Conservation (phyloP, 2,797 vertebrate genomes). For the Sebastes trivittatus region DNA sequence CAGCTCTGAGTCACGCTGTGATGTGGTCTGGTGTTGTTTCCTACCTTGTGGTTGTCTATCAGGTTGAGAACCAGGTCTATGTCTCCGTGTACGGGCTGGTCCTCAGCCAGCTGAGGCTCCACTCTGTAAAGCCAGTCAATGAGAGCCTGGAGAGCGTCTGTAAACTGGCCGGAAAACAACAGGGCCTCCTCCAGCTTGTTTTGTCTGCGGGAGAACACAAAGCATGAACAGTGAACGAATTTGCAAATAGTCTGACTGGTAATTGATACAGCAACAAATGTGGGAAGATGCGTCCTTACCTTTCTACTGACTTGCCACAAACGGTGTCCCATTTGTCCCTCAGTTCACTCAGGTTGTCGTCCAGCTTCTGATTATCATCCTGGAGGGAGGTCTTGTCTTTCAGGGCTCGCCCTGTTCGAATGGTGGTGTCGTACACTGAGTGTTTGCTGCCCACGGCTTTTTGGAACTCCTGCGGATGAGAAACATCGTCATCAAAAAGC, state of each 20-base stretch:
- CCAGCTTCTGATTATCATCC: conserved; percentile 95
- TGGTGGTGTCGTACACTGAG: conserved; percentile 95
- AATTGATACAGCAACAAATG: neutral
- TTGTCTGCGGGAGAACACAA: conserved; percentile 84
- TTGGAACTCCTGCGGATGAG: conserved; percentile 91
- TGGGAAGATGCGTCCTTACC: conserved; percentile 75
- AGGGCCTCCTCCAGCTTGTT: conserved; percentile 98
- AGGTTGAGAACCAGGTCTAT: conserved; percentile 97
- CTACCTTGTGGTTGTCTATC: conserved; percentile 98
- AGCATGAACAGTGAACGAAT: neutral
- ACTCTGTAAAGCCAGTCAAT: conserved; percentile 98
- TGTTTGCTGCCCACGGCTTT: conserved; percentile 96
- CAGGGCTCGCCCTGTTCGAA: conserved; percentile 92
- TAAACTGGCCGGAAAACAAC: conserved; percentile 97
- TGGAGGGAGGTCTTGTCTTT: conserved; percentile 94
- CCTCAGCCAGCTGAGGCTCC: conserved; percentile 96
- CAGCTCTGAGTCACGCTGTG: neutral
- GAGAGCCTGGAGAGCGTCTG: conserved; percentile 96
- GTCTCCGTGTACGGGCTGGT: conserved; percentile 97
- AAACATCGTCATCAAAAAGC: neutral
- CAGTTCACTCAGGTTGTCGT: conserved; percentile 96
- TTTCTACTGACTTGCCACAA: conserved; percentile 98
- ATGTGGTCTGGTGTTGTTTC: neutral
- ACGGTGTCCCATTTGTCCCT: conserved; percentile 99
- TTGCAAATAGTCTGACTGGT: neutral